A percentile compares a stretch with the other conserved stretches of the same genome.
phyloP scores from a whole-genome alignment of 2,797 vertebrate species.

The Hippoglossus hippoglossus region DNA sequence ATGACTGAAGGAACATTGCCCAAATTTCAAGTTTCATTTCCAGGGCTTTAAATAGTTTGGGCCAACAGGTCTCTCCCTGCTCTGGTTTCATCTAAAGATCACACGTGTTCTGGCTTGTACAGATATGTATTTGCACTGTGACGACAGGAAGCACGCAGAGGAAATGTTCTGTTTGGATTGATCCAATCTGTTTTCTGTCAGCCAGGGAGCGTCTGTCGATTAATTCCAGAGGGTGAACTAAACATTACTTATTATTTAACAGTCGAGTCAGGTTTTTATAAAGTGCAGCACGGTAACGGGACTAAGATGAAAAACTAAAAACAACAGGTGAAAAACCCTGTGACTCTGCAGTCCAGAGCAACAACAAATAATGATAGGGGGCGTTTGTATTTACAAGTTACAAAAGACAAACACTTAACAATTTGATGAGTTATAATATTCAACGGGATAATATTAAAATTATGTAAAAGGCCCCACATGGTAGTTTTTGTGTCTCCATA shows the following conservation, averaged over 20 bases:
- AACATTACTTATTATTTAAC: background rate
- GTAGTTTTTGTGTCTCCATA: background rate
- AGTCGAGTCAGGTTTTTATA: no score
- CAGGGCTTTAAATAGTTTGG: constrained; percentile 35
- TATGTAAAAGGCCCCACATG: no score
- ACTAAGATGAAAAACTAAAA: no score
- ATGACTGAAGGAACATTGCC: constrained; percentile 14
- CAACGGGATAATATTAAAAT: no score
- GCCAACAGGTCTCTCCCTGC: constrained; percentile 27
- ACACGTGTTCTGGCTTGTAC: background rate
- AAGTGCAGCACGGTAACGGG: no score
- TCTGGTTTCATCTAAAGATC: constrained; percentile 27
- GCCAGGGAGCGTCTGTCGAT: background rate
- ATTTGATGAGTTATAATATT: no score
- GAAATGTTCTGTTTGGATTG: background rate
- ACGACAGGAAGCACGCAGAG: background rate
- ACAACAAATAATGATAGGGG: no score
- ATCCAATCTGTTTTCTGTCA: background rate
- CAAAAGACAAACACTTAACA: no score
- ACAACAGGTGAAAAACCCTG: no score
- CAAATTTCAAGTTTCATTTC: constrained; percentile 9
- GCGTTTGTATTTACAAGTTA: no score
- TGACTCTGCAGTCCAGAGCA: no score
- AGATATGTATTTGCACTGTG: background rate
- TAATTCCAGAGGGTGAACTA: background rate